Evolutionary conservation across 2,113 vertebrate species (phyloP).

Genomic region (Apaloderma vittatum): DNA sequence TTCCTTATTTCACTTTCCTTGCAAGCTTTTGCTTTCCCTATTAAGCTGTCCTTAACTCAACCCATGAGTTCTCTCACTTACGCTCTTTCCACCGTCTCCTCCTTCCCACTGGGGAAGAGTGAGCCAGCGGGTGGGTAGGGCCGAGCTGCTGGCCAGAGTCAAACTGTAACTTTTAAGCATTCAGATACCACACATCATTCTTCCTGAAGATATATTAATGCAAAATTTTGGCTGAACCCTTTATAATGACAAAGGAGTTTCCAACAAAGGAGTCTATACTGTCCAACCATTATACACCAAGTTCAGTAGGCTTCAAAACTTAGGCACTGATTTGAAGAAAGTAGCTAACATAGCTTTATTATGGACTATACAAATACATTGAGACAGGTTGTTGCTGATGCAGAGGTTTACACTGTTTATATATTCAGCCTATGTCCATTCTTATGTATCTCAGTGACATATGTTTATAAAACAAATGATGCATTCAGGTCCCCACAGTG

Average conservation of each 20-base stretch:
- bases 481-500: background rate
- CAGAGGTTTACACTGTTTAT: background rate
- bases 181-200: background rate
- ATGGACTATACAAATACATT: background rate
- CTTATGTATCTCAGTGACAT: background rate
- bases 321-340: background rate
- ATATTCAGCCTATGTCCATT: background rate
- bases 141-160: background rate
- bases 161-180: background rate
- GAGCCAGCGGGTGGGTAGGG: background rate
- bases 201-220: background rate
- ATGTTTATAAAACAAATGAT: background rate
- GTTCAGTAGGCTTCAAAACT: background rate
- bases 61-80: background rate
- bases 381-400: background rate
- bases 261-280: background rate
- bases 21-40: background rate
- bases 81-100: background rate
- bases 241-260: background rate
- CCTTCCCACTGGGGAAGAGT: background rate
- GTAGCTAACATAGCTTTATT: background rate
- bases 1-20: background rate
- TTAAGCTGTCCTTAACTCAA: background rate
- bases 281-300: background rate
- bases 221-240: background rate